Evolutionary conservation across 1,140 invertebrate genomes (phyloP).

Genomic region (Camponotus pennsylvanicus): DNA sequence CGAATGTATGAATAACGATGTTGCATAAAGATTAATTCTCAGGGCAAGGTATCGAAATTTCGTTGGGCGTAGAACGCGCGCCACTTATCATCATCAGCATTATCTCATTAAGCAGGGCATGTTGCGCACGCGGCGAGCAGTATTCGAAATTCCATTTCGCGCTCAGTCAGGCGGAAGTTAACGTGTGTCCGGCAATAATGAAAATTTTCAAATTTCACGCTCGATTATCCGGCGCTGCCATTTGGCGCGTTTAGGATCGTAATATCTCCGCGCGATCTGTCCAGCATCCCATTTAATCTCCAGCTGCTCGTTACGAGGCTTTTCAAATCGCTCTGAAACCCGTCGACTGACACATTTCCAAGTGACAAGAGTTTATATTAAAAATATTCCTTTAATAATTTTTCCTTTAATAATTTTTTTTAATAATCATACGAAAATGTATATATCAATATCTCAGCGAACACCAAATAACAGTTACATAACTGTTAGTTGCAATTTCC

Average conservation of each 20-base stretch:
- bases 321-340: not conserved
- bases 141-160: constrained; percentile 75
- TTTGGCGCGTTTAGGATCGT: constrained; percentile 76
- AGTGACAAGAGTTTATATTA: not conserved
- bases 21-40: constrained; percentile 1
- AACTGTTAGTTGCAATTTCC: too few species aligned
- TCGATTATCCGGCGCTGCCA: constrained; percentile 80
- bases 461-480: too few species aligned
- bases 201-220: constrained; percentile 84
- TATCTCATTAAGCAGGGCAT: constrained; percentile 56
- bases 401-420: too few species aligned
- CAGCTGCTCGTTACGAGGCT: constrained; percentile 27
- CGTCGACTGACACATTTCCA: not conserved
- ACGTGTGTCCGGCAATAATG: constrained; percentile 70
- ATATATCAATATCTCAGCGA: too few species aligned
- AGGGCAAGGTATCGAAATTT: not conserved
- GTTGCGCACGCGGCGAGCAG: constrained; percentile 43
- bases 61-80: not conserved
- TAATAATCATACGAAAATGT: too few species aligned
- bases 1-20: too few species aligned
- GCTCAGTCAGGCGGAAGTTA: constrained; percentile 62
- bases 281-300: not conserved
- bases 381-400: too few species aligned
- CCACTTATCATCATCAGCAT: constrained; percentile 59
- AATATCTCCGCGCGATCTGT: constrained; percentile 33